Conservation (phyloP, 2,797 vertebrate species). For the Gambusia yucatana region DNA sequence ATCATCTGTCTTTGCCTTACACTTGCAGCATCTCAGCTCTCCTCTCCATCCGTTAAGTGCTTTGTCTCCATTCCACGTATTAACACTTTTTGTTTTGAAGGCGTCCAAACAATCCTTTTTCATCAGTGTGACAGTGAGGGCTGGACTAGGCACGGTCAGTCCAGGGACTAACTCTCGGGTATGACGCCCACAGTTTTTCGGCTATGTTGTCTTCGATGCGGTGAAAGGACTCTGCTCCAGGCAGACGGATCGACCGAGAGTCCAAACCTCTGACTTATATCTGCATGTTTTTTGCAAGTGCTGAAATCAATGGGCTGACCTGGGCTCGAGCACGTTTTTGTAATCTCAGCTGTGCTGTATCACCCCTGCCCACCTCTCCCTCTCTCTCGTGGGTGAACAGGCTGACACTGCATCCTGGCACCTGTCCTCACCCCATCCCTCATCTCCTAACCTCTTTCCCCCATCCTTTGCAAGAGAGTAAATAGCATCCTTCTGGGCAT, state of each 20-base stretch:
- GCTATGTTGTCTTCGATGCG: conserved; percentile 16
- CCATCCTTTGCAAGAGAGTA: conserved; percentile 75
- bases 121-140: conserved; percentile 48
- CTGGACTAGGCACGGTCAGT: conserved; percentile 20
- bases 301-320: conserved; percentile 69
- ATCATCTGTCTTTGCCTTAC: conserved; percentile 70
- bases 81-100: conserved; percentile 63
- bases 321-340: conserved; percentile 77
- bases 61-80: conserved; percentile 41
- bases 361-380: conserved; percentile 23
- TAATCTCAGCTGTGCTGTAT: conserved; percentile 77
- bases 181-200: conserved; percentile 35
- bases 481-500: conserved; percentile 81
- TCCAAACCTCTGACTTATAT: conserved; percentile 63
- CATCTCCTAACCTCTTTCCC: background rate
- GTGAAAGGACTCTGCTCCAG: conserved; percentile 15
- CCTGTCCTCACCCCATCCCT: conserved; percentile 31
- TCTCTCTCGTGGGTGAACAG: conserved; percentile 45
- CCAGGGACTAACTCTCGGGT: conserved; percentile 33
- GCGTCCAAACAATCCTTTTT: conserved; percentile 83
- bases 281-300: conserved; percentile 81
- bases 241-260: conserved; percentile 53
- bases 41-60: conserved; percentile 16
- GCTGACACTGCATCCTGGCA: conserved; percentile 63
- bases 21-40: conserved; percentile 58